Evolutionary conservation across 2,888 invertebrate genomes (phyloP).

Genomic region (Thalpophila matura): DNA sequence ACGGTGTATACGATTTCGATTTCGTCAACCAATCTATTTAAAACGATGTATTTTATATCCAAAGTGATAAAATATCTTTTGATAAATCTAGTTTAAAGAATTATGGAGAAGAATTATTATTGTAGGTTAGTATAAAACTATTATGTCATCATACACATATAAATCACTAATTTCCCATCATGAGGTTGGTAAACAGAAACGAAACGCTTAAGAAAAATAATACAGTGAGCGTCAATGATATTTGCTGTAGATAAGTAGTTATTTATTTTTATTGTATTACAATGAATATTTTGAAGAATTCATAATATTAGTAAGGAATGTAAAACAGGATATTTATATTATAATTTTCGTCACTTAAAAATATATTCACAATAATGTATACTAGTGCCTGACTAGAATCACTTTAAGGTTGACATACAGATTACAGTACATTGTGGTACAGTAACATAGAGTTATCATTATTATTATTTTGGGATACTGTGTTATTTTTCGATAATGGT

Average conservation of each 20-base stretch:
- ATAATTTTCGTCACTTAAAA: constrained; percentile 12
- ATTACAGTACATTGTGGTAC: background rate
- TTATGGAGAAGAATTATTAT: constrained; percentile 32
- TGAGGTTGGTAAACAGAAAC: background rate
- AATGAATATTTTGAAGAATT: constrained; percentile 14
- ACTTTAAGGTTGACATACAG: constrained; percentile 39
- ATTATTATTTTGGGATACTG: constrained; percentile 24
- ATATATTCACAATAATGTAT: constrained; percentile 15
- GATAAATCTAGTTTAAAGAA: constrained; percentile 33
- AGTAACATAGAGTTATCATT: constrained; percentile 10
- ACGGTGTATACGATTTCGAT: constrained; percentile 18
- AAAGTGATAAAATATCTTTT: constrained; percentile 23
- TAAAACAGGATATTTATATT: constrained; percentile 23
- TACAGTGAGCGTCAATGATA: constrained; percentile 21
- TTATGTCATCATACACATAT: constrained; percentile 55
- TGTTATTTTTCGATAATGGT: constrained; percentile 43
- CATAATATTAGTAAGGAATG: constrained; percentile 45
- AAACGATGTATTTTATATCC: constrained; percentile 21
- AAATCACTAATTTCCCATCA: constrained; percentile 58
- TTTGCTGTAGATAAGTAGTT: background rate
- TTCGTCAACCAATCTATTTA: constrained; percentile 20
- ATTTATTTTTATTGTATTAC: too few species aligned
- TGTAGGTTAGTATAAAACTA: constrained; percentile 45
- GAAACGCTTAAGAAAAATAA: constrained; percentile 34
- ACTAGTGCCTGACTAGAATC: constrained; percentile 47